Conservation (phyloP, 2,113 vertebrate species). For the Neolamprologus brichardi region DNA sequence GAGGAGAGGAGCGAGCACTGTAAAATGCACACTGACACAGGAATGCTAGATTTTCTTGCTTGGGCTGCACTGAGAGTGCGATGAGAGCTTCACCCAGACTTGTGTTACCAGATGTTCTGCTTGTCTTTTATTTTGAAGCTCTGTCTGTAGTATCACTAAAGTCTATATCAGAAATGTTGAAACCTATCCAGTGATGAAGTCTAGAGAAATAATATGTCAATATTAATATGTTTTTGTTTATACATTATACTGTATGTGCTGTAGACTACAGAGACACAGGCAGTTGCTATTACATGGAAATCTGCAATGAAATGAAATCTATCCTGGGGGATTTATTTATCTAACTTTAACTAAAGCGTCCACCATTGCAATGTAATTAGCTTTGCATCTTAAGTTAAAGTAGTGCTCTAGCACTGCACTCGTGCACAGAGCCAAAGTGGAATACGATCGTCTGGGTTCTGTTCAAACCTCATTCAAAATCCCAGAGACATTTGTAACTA, state of each 20-base stretch:
- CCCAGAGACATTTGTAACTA: neutral
- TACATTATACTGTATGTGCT: neutral
- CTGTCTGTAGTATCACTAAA: neutral
- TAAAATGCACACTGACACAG: constrained; percentile 29
- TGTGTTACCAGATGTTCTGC: neutral
- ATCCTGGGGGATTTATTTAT: neutral
- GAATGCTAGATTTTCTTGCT: constrained; percentile 14
- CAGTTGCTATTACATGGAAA: neutral
- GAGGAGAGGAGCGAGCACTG: neutral
- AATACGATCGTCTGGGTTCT: neutral
- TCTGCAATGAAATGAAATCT: neutral
- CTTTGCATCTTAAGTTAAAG: neutral
- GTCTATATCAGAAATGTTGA: neutral
- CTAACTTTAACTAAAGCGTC: neutral
- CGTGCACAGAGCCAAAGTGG: neutral
- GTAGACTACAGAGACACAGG: neutral
- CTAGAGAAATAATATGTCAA: neutral
- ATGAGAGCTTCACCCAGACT: neutral
- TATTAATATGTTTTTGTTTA: neutral
- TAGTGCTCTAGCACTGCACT: neutral
- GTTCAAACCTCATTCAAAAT: neutral
- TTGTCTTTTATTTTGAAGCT: neutral
- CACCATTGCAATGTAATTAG: neutral
- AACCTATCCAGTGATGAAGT: neutral
- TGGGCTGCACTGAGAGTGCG: neutral